Percentiles rank a stretch among this genome's conserved stretches.
phyloP scores from a whole-genome alignment of 64 coral and sea anemone species.

The Platygyra sinensis region DNA sequence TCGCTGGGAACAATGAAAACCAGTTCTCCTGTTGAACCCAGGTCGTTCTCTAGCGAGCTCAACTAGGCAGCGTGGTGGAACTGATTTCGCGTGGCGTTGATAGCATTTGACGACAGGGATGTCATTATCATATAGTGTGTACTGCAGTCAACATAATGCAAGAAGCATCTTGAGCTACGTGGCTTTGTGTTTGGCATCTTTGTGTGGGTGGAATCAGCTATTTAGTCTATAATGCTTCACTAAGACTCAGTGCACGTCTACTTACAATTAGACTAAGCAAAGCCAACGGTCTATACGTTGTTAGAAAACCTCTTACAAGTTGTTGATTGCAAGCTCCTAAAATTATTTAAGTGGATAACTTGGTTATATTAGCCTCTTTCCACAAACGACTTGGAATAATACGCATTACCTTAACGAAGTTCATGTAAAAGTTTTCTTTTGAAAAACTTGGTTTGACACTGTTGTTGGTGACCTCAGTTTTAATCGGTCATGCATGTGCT shows the following conservation, averaged over 20 bases:
- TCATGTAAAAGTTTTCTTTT: background rate
- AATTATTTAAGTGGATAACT: background rate
- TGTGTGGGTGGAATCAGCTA: conserved; percentile 29
- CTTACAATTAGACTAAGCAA: background rate
- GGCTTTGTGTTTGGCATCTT: conserved; percentile 27
- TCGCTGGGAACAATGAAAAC: background rate
- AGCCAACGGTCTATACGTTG: background rate
- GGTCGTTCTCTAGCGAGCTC: background rate
- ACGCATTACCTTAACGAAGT: background rate
- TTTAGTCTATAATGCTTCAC: background rate
- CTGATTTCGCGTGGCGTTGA: conserved; percentile 27
- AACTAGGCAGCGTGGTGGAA: background rate
- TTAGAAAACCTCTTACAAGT: background rate
- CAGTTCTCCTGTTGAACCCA: background rate
- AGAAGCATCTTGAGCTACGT: conserved; percentile 6
- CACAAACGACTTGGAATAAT: background rate
- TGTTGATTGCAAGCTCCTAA: background rate
- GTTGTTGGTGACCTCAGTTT: no score
- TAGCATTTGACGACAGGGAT: conserved; percentile 11
- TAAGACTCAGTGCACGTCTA: background rate
- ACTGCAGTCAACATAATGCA: conserved; percentile 52
- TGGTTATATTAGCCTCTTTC: background rate
- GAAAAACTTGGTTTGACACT: background rate
- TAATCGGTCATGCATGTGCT: no score
- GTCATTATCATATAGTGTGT: conserved; percentile 45